Evolutionary conservation across 2,113 vertebrate species (phyloP).

Genomic region (Rattus rattus): DNA sequence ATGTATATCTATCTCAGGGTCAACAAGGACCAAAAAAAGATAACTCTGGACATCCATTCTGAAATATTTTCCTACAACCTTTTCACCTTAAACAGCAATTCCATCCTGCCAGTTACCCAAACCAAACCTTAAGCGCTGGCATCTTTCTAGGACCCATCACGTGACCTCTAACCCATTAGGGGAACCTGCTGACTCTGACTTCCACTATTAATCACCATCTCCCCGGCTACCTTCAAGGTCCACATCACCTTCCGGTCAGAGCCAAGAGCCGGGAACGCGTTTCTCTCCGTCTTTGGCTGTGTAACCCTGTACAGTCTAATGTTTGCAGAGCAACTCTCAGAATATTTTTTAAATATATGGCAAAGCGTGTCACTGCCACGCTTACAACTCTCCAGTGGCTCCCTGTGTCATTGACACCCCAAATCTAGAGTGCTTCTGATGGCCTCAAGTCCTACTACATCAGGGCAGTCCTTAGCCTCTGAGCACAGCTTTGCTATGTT

Average conservation of each 20-base stretch:
- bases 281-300: neutral
- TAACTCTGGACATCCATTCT: neutral
- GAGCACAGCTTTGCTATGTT: neutral
- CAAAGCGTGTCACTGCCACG: neutral
- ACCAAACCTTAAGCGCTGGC: neutral
- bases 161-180: neutral
- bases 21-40: slow-evolving; percentile 7
- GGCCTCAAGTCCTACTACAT: neutral
- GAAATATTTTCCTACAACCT: neutral
- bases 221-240: neutral
- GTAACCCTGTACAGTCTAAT: neutral
- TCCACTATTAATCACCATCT: neutral
- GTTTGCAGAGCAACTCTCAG: neutral
- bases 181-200: slow-evolving; percentile 7
- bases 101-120: neutral
- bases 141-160: neutral
- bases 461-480: neutral
- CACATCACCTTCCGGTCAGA: neutral
- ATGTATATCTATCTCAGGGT: neutral
- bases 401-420: neutral
- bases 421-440: neutral
- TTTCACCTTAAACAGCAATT: slow-evolving; percentile 31
- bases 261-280: neutral
- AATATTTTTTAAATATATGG: neutral
- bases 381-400: neutral